phyloP scores from a whole-genome alignment of 1,140 invertebrate species.

The Olivierus martensii region DNA sequence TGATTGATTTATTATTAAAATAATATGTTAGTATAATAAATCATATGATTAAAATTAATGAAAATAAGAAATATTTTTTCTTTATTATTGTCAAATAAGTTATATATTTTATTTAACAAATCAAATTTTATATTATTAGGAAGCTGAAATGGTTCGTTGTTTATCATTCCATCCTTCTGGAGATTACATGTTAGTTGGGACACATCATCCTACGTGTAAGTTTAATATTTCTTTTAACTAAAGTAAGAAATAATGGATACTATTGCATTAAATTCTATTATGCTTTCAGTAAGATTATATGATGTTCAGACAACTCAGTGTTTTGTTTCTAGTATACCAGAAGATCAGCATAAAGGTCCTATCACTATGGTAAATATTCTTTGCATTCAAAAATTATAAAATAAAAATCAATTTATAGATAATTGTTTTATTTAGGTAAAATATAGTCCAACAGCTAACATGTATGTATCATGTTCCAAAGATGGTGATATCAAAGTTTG shows the following conservation, averaged over 20 bases:
- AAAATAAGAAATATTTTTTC: too few relatives aligned
- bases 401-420: neutral
- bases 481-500: constrained; percentile 65
- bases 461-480: constrained; percentile 79
- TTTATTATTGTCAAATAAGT: too few relatives aligned
- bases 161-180: constrained; percentile 91
- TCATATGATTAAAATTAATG: too few relatives aligned
- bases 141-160: constrained; percentile 74
- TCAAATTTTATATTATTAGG: too few relatives aligned
- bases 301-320: constrained; percentile 92
- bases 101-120: too few relatives aligned
- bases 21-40: too few relatives aligned
- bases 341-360: constrained; percentile 76
- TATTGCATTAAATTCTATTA: constrained; percentile 1
- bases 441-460: constrained; percentile 60
- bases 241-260: neutral
- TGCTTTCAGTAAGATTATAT: constrained; percentile 64
- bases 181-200: constrained; percentile 85
- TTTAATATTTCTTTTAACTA: constrained; percentile 3
- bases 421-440: constrained; percentile 37
- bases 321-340: constrained; percentile 79
- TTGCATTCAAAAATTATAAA: constrained; percentile 3
- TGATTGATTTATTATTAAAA: too few relatives aligned
- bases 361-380: constrained; percentile 55
- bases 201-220: constrained; percentile 60